phyloP scores from a whole-genome alignment of 2,797 vertebrate species.

The Limosa lapponica region DNA sequence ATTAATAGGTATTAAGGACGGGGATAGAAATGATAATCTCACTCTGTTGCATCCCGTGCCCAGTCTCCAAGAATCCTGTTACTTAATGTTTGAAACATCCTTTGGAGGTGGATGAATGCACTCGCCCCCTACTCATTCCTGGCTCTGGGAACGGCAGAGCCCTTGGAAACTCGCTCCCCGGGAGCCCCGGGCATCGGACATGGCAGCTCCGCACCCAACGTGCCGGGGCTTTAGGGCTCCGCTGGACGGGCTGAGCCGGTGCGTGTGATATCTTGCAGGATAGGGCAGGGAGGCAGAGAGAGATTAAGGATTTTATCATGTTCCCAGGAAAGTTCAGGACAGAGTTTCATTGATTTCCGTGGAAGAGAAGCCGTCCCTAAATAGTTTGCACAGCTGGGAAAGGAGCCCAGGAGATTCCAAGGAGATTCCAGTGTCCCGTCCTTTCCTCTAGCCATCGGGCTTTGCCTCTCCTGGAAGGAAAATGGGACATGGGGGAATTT shows the following conservation, averaged over 20 bases:
- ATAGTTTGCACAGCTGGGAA: neutral
- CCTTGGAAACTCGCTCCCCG: neutral
- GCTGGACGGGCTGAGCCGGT: neutral
- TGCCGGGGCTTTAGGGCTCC: neutral
- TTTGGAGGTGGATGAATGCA: neutral
- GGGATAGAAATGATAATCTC: neutral
- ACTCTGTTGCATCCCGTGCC: neutral
- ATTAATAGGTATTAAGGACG: conserved; percentile 24
- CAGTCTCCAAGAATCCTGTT: conserved; percentile 35
- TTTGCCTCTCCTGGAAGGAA: neutral
- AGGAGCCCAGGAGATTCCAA: neutral
- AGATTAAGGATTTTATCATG: conserved; percentile 10
- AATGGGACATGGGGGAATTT: neutral
- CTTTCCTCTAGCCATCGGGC: neutral
- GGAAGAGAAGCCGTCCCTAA: neutral
- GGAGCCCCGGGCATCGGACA: neutral
- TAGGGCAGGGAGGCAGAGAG: neutral
- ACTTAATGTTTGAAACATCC: conserved; percentile 34
- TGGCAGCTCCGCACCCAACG: neutral
- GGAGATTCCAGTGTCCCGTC: neutral
- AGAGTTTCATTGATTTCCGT: neutral
- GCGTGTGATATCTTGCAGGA: conserved; percentile 16
- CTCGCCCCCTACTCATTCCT: neutral
- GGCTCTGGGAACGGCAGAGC: neutral
- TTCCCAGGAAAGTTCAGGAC: neutral